Base-by-base conservation (phyloP, 2,797 vertebrate species). In the Dicrostonyx torquatus region DNA sequence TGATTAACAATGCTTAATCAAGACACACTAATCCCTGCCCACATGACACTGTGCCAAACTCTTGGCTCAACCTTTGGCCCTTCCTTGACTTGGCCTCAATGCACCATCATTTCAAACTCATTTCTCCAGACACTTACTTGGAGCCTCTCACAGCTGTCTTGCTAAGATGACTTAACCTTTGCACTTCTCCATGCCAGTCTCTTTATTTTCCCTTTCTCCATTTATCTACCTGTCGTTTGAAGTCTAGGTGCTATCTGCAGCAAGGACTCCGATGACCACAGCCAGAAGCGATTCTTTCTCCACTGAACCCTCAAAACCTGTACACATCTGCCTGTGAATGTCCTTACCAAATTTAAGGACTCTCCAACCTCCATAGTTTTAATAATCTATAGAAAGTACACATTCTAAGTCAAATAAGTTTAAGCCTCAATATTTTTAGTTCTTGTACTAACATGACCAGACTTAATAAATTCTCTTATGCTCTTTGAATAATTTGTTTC, bases 391-490 rank as follows among this genome's bases (percentile, higher is more conserved):
- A 70, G 31, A 84, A 79, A n/a, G 40, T 45, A 72, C 9, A 5
- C 13, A 84, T 79, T 93, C 37, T 68, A 76, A 64, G 37, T 89
- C n/a, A 78, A 83, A 92, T 73, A 77, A 94, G 66, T 68, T 14
- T 55, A 94, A 87, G 31, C 20, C 64, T 89, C 43, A 58, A 43
- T 76, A 14, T 24, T 37, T 48, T 78, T 29, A 78, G 62, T 70
- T 87, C 29, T 90, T 87, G 60, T 4, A 58, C 45, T 15, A 91
- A 82, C 34, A 82, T 55, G 82, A 64, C 4, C 17, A 93, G 29
- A 73, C 22, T 40, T 48, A 60, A 92, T 17, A 37, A 79, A 86
- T 29, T 70, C 14, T 40, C 78, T 91, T 29, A 89, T 73, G 75
- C 0, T 66, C n/a, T 66, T 72, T 55, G 75, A 88, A 43, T 76